These are phyloP conservation scores for Lepidurus apus DNA, from an alignment of 1,140 invertebrate genomes.

Conservation along the genomic window DNA sequence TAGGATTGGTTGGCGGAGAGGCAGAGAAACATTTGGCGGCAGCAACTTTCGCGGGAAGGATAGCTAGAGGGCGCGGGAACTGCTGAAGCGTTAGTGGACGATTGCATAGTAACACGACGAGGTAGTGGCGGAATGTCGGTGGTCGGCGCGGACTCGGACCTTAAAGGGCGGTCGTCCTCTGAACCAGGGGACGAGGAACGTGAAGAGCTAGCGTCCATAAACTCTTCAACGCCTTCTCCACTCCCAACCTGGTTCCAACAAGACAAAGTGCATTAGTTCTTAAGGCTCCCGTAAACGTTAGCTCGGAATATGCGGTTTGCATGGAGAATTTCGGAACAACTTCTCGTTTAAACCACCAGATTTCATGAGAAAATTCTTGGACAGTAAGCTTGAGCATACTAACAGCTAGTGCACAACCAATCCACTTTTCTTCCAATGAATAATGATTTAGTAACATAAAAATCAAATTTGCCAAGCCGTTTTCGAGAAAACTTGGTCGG, in stretches of 20 bases:
- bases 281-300: too few relatives aligned
- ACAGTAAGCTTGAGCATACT: too few relatives aligned
- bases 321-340: too few relatives aligned
- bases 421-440: too few relatives aligned
- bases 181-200: neutral
- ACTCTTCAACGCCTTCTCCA: neutral
- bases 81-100: neutral
- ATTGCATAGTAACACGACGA: neutral
- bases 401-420: neutral
- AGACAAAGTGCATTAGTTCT: too few relatives aligned
- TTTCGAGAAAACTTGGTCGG: too few relatives aligned
- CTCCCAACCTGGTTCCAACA: neutral
- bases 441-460: too few relatives aligned
- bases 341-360: too few relatives aligned
- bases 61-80: neutral
- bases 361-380: too few relatives aligned
- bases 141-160: neutral
- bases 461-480: too few relatives aligned
- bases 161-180: neutral
- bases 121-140: neutral
- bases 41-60: neutral
- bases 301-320: too few relatives aligned
- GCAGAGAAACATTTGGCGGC: neutral
- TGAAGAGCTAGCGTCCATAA: neutral
- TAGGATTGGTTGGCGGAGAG: neutral